Percentiles rank a stretch among this genome's conserved stretches.
phyloP scores from a whole-genome alignment of 2,888 invertebrate genomes.

The Leptarthrus brevirostris region DNA sequence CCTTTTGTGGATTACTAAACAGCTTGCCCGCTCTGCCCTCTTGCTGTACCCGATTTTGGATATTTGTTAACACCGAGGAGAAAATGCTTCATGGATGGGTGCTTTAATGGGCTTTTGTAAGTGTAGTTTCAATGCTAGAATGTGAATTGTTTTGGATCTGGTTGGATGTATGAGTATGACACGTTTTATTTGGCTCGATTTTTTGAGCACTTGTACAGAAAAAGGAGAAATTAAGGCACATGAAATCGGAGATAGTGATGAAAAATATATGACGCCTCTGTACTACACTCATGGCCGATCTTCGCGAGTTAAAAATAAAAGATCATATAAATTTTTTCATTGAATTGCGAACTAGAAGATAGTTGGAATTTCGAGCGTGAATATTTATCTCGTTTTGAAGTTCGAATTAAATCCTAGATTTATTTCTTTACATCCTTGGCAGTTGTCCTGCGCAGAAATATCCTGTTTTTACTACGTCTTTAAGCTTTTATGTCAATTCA shows the following conservation, averaged over 20 bases:
- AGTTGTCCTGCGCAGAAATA: slow-evolving; percentile 25
- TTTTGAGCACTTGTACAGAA: background rate
- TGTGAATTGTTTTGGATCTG: slow-evolving; percentile 15
- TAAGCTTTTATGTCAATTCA: slow-evolving; percentile 25
- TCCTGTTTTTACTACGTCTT: slow-evolving; percentile 29
- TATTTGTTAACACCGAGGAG: slow-evolving; percentile 47
- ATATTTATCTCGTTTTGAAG: too few relatives aligned
- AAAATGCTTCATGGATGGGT: slow-evolving; percentile 56
- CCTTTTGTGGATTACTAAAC: slow-evolving; percentile 55
- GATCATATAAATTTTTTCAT: too few relatives aligned
- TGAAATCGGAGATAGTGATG: slow-evolving; percentile 1
- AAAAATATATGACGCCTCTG: background rate
- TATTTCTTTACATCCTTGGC: background rate
- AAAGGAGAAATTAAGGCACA: background rate
- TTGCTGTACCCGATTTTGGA: slow-evolving; percentile 21
- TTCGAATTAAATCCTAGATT: too few relatives aligned
- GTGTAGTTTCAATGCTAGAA: slow-evolving; percentile 44
- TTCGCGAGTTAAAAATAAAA: too few relatives aligned
- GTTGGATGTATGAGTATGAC: slow-evolving; percentile 43
- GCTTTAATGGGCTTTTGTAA: slow-evolving; percentile 55
- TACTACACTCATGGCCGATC: too few relatives aligned
- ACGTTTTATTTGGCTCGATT: slow-evolving; percentile 49
- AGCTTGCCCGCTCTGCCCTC: slow-evolving; percentile 27
- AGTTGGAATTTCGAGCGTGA: too few relatives aligned
- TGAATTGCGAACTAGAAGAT: too few relatives aligned